Evolutionary conservation across 2,888 invertebrate species (phyloP).

Genomic region (Xiphydria camelus): DNA sequence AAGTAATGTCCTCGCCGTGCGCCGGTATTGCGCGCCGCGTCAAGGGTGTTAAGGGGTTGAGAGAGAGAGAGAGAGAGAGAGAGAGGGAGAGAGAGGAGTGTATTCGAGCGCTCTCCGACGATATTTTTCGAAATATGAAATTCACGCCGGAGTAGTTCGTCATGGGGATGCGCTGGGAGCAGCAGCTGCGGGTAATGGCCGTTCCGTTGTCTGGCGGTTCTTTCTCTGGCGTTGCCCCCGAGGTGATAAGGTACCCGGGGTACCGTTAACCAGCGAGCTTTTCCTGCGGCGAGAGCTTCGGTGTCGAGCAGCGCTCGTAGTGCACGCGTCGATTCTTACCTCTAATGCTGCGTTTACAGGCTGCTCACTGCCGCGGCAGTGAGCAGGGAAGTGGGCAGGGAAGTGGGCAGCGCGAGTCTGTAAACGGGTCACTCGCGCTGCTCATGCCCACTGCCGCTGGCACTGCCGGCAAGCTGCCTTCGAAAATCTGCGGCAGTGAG

Average conservation of each 20-base stretch:
- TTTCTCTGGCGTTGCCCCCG: background rate
- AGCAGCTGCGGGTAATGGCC: conserved; percentile 43
- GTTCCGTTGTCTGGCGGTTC: conserved; percentile 5
- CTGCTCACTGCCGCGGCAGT: too few relatives aligned
- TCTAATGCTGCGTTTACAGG: too few relatives aligned
- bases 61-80: background rate
- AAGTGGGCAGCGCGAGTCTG: too few relatives aligned
- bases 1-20: conserved; percentile 15
- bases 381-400: too few relatives aligned
- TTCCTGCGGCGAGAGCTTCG: too few relatives aligned
- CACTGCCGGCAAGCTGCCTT: too few relatives aligned
- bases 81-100: conserved; percentile 1
- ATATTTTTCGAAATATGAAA: conserved; percentile 47
- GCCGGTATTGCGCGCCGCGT: conserved; percentile 1
- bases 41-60: too few relatives aligned
- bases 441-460: too few relatives aligned
- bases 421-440: too few relatives aligned
- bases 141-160: conserved; percentile 38
- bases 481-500: too few relatives aligned
- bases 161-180: conserved; percentile 27
- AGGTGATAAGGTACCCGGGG: background rate
- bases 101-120: conserved; percentile 15
- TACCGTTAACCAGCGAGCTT: background rate
- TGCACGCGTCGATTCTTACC: too few relatives aligned
- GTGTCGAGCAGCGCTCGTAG: too few relatives aligned